These are phyloP conservation scores for Archips crataeganus DNA, from an alignment of 2,888 invertebrate genomes.

Conservation along the genomic window DNA sequence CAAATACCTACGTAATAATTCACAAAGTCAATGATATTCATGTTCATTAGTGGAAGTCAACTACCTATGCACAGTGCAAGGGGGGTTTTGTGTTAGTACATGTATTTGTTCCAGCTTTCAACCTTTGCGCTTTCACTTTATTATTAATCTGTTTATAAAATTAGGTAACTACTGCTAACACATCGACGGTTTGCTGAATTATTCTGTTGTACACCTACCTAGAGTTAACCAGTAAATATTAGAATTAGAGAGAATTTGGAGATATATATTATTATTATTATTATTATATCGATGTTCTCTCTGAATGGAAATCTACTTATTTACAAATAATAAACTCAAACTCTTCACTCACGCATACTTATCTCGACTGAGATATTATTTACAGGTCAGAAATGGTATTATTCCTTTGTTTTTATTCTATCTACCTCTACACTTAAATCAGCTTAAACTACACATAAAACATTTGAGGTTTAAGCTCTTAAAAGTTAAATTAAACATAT, in stretches of 20 bases:
- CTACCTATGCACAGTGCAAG: conserved; percentile 23
- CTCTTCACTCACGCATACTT: conserved; percentile 21
- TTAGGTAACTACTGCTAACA: conserved; percentile 69
- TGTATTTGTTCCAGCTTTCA: conserved; percentile 81
- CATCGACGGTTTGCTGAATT: conserved; percentile 81
- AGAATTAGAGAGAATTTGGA: not conserved
- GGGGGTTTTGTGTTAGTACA: conserved; percentile 45
- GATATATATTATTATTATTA: not conserved
- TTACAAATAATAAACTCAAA: conserved; percentile 21
- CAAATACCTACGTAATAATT: conserved; percentile 11
- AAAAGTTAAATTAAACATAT: not conserved
- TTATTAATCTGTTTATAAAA: conserved; percentile 44
- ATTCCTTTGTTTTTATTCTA: conserved; percentile 2
- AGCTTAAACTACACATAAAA: not conserved
- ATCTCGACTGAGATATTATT: conserved; percentile 14
- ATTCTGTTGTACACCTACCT: conserved; percentile 46
- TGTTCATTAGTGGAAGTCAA: not conserved
- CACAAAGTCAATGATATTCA: conserved; percentile 13
- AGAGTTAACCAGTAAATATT: not conserved
- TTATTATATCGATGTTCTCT: not conserved
- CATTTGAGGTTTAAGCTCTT: not conserved
- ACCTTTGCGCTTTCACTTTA: conserved; percentile 68
- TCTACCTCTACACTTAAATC: conserved; percentile 19
- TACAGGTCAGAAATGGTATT: conserved; percentile 18
- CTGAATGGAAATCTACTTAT: conserved; percentile 17